These are phyloP conservation scores for Drosophila neocordata DNA, from an alignment of 1,140 invertebrate genomes.

Conservation along the genomic window DNA sequence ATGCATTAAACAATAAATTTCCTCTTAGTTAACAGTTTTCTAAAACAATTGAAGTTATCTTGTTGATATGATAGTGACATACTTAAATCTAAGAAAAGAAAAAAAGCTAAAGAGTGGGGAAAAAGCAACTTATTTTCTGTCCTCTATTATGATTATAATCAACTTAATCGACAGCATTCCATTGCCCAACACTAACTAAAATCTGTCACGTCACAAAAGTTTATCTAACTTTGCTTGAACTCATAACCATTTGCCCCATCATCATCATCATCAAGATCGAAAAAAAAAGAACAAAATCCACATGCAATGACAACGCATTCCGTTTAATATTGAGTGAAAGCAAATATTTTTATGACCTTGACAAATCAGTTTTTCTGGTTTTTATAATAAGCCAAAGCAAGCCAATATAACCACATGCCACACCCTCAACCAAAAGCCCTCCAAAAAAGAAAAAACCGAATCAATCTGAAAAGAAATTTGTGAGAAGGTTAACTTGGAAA, in stretches of 20 bases:
- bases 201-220: constrained; percentile 62
- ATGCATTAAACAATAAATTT: too few relatives aligned
- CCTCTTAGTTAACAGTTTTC: too few relatives aligned
- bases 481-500: constrained; percentile 21
- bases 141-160: constrained; percentile 55
- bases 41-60: not conserved
- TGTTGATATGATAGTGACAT: not conserved
- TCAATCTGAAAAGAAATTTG: constrained; percentile 37
- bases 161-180: constrained; percentile 65
- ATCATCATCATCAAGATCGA: constrained; percentile 18
- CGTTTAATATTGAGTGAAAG: constrained; percentile 64
- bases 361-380: constrained; percentile 74
- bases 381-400: constrained; percentile 68
- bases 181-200: constrained; percentile 35
- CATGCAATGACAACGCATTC: constrained; percentile 54
- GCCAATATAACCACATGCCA: constrained; percentile 37
- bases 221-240: constrained; percentile 29
- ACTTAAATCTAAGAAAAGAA: not conserved
- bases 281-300: constrained; percentile 25
- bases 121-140: not conserved
- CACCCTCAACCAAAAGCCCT: constrained; percentile 14
- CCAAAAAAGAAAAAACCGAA: constrained; percentile 44
- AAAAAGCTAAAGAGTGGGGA: not conserved
- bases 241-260: constrained; percentile 39
- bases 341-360: constrained; percentile 71